Evolutionary conservation across 1,140 invertebrate genomes (phyloP).

Genomic region (Elymnias hypermnestra): DNA sequence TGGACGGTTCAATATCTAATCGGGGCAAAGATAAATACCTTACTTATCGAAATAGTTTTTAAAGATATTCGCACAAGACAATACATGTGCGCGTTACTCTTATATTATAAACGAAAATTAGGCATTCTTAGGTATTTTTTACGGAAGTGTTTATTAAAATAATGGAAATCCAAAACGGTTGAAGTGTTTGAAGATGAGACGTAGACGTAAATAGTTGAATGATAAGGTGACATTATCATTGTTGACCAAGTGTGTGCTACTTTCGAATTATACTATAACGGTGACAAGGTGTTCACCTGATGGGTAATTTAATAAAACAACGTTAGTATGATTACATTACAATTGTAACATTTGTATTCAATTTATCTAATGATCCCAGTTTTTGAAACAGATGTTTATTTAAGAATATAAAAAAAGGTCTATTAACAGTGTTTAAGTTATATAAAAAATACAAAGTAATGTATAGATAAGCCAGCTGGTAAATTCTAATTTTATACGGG

Average conservation of each 20-base stretch:
- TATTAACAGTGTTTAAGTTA: no score
- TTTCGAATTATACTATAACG: slow-evolving; percentile 46
- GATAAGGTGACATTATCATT: slow-evolving; percentile 58
- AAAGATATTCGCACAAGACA: slow-evolving; percentile 36
- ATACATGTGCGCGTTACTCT: slow-evolving; percentile 18
- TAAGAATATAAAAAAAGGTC: no score
- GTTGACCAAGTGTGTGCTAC: slow-evolving; percentile 54
- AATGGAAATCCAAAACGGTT: slow-evolving; percentile 10
- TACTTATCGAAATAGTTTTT: slow-evolving; percentile 56
- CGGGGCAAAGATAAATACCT: slow-evolving; percentile 48
- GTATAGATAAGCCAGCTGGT: no score
- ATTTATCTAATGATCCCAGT: background rate
- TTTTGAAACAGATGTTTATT: background rate
- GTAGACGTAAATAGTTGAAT: slow-evolving; percentile 51
- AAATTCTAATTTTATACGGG: no score
- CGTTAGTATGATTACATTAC: slow-evolving; percentile 7
- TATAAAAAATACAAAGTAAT: no score
- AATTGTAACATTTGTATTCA: background rate
- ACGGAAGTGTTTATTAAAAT: background rate
- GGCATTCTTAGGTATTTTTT: background rate
- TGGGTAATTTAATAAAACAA: slow-evolving; percentile 25
- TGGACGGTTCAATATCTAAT: slow-evolving; percentile 63
- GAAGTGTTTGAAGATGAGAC: slow-evolving; percentile 44
- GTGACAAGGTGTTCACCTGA: slow-evolving; percentile 41
- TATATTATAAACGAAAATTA: no score